Base-by-base conservation (phyloP, 2,888 invertebrate species). In the Harpalus rubripes region DNA sequence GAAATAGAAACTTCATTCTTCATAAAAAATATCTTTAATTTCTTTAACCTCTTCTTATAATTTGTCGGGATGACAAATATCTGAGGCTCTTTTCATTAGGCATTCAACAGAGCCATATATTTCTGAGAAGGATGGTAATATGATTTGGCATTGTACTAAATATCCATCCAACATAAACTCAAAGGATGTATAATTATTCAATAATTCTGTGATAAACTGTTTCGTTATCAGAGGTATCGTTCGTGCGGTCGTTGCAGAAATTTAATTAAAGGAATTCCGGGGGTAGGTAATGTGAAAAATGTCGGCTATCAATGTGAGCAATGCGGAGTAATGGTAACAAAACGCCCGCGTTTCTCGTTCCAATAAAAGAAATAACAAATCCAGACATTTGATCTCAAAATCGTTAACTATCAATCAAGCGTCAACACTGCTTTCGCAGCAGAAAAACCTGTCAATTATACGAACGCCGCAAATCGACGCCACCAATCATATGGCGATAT, bases 321-420 rank as follows among this genome's bases (percentile, higher is more conserved):
- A 52, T 12, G 44, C 44, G 44, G 44, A 32, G 10, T 52, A 52
- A 8, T 12, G 44, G 44, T 52, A 52, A 52, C 44, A 52, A 52
- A 52, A 52, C 44, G 44, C 44, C 10, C 44, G 10, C 44, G 10
- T 74, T 44, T 74, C 72, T n/a, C 15, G 32, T 74, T 44, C 44
- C 72, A 44, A 44, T 74, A 44, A 74, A 74, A 74, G 44, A 74
- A 74, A 74, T 74, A 74, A 74, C 72, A 74, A 74, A 74, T 74
- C 72, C 16, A 12, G 44, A 74, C 15, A 44, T 74, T 74, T 74
- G 39, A 74, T 74, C 72, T 18, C 12, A 74, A 68, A 74, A 74
- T 74, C 72, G 72, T 44, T 74, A 74, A 74, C 72, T 44, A 74
- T 74, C 72, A 74, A 74, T 74, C 72, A 44, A 44, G 18, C 16